A percentile compares a stretch with the other conserved stretches of the same genome.
Evolutionary conservation across 2,888 invertebrate species (phyloP).

Genomic region (Leptothorax acervorum): DNA sequence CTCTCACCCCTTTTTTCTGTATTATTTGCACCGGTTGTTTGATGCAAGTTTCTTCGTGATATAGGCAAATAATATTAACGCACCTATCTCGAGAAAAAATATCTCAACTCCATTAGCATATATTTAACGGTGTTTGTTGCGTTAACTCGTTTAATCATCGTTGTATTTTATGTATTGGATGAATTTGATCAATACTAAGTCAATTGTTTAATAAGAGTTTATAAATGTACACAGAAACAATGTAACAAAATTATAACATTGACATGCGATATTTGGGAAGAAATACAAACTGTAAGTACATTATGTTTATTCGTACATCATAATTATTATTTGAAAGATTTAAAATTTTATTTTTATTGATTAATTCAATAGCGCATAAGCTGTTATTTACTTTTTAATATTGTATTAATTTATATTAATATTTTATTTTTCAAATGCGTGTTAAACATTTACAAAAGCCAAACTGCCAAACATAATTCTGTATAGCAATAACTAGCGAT

Average conservation of each 20-base stretch:
- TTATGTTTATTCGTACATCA: neutral
- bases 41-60: neutral
- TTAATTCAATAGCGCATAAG: neutral
- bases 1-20: neutral
- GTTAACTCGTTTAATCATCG: neutral
- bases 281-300: neutral
- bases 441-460: neutral
- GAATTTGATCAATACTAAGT: constrained; percentile 2
- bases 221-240: neutral
- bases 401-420: neutral
- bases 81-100: neutral
- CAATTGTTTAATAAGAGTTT: neutral
- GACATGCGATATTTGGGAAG: neutral
- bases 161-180: neutral
- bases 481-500: neutral
- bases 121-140: neutral
- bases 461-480: constrained; percentile 20
- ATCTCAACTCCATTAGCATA: neutral
- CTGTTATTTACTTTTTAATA: neutral
- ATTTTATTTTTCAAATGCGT: neutral
- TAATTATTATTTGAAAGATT: neutral
- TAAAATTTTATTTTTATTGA: neutral
- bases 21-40: neutral
- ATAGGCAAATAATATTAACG: neutral
- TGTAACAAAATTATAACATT: neutral